phyloP scores from a whole-genome alignment of 1,140 invertebrate genomes.

The Halesus radiatus region DNA sequence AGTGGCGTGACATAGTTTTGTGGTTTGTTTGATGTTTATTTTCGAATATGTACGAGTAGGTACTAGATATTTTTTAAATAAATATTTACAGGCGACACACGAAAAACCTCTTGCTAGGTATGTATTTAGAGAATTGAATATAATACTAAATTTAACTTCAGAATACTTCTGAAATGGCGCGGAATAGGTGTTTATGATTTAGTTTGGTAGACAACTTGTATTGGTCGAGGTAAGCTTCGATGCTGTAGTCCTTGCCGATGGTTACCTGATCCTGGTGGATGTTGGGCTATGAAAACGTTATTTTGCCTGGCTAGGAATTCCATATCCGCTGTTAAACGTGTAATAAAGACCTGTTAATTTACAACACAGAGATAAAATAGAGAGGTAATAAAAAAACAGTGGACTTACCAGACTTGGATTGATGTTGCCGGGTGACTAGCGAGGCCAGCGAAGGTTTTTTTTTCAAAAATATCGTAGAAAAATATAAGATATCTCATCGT shows the following conservation, averaged over 20 bases:
- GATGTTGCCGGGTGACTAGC: conserved; percentile 24
- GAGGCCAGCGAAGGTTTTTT: conserved; percentile 49
- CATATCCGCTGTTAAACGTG: conserved; percentile 63
- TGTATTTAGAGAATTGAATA: background rate
- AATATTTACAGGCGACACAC: too few species aligned
- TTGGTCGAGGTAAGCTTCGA: conserved; percentile 68
- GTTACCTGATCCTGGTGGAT: conserved; percentile 68
- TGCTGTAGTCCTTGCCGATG: conserved; percentile 69
- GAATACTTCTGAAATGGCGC: too few species aligned
- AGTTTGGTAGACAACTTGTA: conserved; percentile 55
- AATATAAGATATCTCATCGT: too few species aligned
- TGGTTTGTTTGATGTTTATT: too few species aligned
- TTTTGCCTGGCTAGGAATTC: conserved; percentile 72
- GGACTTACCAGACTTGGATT: conserved; percentile 42
- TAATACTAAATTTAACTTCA: background rate
- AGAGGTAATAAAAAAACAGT: background rate
- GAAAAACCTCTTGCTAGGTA: too few species aligned
- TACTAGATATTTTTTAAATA: too few species aligned
- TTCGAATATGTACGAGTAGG: too few species aligned
- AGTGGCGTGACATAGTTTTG: too few species aligned
- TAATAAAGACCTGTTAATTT: too few species aligned
- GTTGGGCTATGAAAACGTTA: conserved; percentile 71
- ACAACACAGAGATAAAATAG: too few species aligned
- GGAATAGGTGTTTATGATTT: too few species aligned
- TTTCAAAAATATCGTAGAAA: too few species aligned